Evolutionary conservation across 2,797 vertebrate species (phyloP), one percentile per base, ranked within the genome.

Genomic region (Philypnodon macrostomus): DNA sequence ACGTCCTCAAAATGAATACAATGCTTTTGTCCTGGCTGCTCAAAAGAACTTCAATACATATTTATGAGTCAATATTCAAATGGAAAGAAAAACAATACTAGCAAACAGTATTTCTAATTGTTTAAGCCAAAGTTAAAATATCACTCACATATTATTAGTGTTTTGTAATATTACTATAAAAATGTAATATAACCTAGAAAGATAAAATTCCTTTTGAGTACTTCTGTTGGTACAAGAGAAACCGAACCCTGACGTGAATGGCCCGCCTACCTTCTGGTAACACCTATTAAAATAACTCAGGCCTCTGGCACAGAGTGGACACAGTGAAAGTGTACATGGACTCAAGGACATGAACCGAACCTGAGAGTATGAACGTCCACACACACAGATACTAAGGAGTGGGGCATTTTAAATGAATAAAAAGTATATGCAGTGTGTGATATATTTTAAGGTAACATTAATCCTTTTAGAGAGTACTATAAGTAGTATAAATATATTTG

Each of bases 211-310:
- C n/a, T n/a, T n/a, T n/a, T n/a, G n/a, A n/a, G n/a, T n/a, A 74
- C 58, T 74, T 77, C 67, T 85, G 76, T 84, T 83, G 74, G 81
- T 68, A 73, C 54, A 77, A 46, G 70, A 34, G 79, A 87, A 87
- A 87, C 60, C 37, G 57, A 58, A 82, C 65, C 71, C 66, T 53
- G 41, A 72, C 66, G n/a, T 53, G 76, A 69, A 47, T 47, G 70
- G 54, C 47, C 69, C 52, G 53, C 70, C 78, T 77, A 47, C 53
- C 51, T 57, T 63, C 68, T 7, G 58, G 77, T 70, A 83, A 80
- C 72, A 77, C 67, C 78, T 79, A 74, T 70, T 86, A 78, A 79
- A 85, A 79, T 61, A 81, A 59, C 71, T 17, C 14, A 15, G 69
- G 61, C 24, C 54, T 62, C 53, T 45, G 55, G n/a, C n/a, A n/a